Conservation (phyloP, 2,113 vertebrate genomes). For the Peucedramus taeniatus region DNA sequence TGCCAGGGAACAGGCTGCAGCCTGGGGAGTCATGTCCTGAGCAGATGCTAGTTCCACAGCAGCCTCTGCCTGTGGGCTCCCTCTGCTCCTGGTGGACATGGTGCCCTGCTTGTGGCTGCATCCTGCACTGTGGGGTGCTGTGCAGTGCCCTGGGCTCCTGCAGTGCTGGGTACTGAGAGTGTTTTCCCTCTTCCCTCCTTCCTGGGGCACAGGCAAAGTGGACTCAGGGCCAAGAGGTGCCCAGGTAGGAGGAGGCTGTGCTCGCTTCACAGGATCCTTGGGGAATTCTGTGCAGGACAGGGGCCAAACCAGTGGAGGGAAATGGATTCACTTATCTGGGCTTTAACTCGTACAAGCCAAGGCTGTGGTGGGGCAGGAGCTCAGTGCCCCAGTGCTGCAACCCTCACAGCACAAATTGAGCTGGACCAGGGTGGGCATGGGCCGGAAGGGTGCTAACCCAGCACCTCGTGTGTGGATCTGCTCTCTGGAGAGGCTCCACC, state of each 20-base stretch:
- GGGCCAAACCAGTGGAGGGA: background rate
- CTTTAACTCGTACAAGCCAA: background rate
- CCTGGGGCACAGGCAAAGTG: background rate
- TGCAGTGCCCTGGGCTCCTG: background rate
- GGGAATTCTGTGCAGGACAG: background rate
- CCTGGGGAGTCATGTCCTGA: background rate
- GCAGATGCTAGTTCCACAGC: background rate
- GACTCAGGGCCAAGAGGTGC: background rate
- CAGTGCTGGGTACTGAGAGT: background rate
- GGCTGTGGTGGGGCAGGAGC: background rate
- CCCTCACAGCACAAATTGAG: background rate
- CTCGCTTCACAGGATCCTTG: background rate
- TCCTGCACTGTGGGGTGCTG: background rate
- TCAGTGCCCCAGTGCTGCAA: background rate
- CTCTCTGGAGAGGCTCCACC: background rate
- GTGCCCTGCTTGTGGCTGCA: background rate
- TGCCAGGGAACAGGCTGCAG: background rate
- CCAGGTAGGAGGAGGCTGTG: background rate
- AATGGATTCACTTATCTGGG: background rate
- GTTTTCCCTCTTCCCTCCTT: background rate
- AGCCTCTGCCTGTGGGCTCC: background rate
- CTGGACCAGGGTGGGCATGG: background rate
- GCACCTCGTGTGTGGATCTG: accelerated
- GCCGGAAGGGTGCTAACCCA: background rate
- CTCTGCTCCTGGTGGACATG: accelerated